Conservation (phyloP, 35 echinoderm and acorn worm species). For the Apostichopus parvimensis region DNA sequence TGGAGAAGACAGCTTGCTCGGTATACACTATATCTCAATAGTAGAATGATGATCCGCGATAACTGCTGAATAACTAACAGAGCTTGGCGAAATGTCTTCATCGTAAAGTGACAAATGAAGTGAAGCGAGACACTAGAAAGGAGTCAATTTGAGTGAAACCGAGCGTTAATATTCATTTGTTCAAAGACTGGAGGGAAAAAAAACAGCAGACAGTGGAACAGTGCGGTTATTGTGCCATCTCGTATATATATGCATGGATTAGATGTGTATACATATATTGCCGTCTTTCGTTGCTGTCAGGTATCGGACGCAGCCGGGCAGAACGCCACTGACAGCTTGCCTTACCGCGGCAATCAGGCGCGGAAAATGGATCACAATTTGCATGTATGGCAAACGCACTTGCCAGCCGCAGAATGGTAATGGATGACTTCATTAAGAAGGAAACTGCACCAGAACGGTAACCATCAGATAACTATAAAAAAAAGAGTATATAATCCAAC, state of each 20-base stretch:
- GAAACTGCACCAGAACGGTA: not conserved
- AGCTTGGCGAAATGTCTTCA: constrained; percentile 38
- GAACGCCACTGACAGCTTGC: constrained; percentile 34
- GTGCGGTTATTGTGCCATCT: not conserved
- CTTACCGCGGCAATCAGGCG: constrained; percentile 28
- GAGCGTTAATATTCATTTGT: constrained; percentile 46
- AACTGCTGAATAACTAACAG: constrained; percentile 6
- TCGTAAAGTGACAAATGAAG: not conserved
- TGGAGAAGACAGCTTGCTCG: not conserved
- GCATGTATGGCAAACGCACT: constrained; percentile 46
- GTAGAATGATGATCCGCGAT: too few species aligned
- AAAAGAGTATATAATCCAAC: not conserved
- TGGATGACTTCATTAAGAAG: constrained; percentile 47
- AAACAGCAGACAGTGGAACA: not conserved
- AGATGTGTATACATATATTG: not conserved
- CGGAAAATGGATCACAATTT: constrained; percentile 51
- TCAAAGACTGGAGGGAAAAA: not conserved
- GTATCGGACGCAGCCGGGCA: constrained; percentile 30
- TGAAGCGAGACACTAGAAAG: not conserved
- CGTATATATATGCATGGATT: not conserved
- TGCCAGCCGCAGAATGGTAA: constrained; percentile 43
- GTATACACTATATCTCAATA: not conserved
- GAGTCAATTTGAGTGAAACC: constrained; percentile 37
- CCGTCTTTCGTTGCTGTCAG: constrained; percentile 12
- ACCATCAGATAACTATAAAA: not conserved